These are phyloP conservation scores for Synanthedon myopaeformis DNA, from an alignment of 2,888 invertebrate genomes.

Conservation along the genomic window DNA sequence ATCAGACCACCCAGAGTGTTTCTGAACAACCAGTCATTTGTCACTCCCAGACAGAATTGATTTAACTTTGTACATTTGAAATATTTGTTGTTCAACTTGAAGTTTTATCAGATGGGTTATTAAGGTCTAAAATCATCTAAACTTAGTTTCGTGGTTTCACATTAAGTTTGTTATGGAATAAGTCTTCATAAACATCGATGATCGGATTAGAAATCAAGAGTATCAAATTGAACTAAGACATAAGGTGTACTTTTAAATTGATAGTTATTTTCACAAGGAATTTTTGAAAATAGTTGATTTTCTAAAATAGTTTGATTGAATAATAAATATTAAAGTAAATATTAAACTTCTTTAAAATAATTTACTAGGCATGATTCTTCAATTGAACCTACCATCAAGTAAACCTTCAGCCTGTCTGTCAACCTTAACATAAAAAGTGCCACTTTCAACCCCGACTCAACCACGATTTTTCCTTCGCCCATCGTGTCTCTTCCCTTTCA, in stretches of 20 bases:
- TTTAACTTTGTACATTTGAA: conserved; percentile 5
- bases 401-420: too few species aligned
- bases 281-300: too few species aligned
- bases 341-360: too few species aligned
- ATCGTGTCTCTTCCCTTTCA: too few species aligned
- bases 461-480: too few species aligned
- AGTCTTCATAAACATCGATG: conserved; percentile 3
- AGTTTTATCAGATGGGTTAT: conserved; percentile 2
- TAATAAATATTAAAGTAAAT: too few species aligned
- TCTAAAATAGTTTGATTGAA: too few species aligned
- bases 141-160: not conserved
- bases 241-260: not conserved
- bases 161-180: conserved; percentile 1
- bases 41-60: conserved; percentile 22
- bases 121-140: not conserved
- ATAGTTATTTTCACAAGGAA: too few species aligned
- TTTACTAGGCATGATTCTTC: too few species aligned
- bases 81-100: conserved; percentile 2
- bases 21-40: conserved; percentile 32
- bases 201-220: conserved; percentile 7
- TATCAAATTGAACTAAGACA: conserved; percentile 4
- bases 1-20: conserved; percentile 39
- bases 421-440: too few species aligned
- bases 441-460: too few species aligned
- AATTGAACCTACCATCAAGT: too few species aligned